Percentiles rank a stretch among this genome's conserved stretches.
Evolutionary conservation across 2,113 vertebrate species (phyloP).

Genomic region (Tenebrosternarchus preto): DNA sequence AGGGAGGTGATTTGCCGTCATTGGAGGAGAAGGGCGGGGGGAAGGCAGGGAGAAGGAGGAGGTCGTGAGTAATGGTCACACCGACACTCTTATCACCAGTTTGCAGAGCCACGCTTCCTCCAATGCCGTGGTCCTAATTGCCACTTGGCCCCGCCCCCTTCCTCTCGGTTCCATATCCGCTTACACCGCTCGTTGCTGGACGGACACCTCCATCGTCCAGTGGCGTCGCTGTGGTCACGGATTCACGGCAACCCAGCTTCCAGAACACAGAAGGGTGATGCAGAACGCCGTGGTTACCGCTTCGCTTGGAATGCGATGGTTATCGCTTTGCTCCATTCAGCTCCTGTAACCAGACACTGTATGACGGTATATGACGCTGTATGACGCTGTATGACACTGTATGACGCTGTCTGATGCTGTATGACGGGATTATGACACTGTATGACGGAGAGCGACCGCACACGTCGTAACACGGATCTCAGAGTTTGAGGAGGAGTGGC

Average conservation of each 20-base stretch:
- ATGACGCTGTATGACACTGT: too few species aligned
- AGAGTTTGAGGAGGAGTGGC: not conserved
- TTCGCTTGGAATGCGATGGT: too few species aligned
- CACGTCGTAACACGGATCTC: not conserved
- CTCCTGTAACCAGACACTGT: too few species aligned
- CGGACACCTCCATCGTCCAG: slow-evolving; percentile 69
- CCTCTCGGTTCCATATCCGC: slow-evolving; percentile 73
- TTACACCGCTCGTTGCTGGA: slow-evolving; percentile 75
- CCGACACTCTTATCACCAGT: slow-evolving; percentile 74
- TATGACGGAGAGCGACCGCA: not conserved
- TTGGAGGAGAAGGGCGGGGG: slow-evolving; percentile 48
- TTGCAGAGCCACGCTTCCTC: slow-evolving; percentile 78
- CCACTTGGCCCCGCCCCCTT: slow-evolving; percentile 51
- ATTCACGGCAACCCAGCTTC: slow-evolving; percentile 60
- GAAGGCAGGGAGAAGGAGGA: slow-evolving; percentile 35
- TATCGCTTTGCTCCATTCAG: too few species aligned
- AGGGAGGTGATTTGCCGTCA: slow-evolving; percentile 76
- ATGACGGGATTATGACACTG: too few species aligned
- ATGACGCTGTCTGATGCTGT: too few species aligned
- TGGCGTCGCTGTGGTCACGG: slow-evolving; percentile 58
- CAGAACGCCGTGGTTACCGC: too few species aligned
- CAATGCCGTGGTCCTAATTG: slow-evolving; percentile 79
- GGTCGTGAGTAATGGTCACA: slow-evolving; percentile 77
- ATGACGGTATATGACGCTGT: too few species aligned
- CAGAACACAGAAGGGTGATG: not conserved